A percentile compares a stretch with the other conserved stretches of the same genome.
phyloP scores from a whole-genome alignment of 2,797 vertebrate genomes.

The Myiotriccus ornatus region DNA sequence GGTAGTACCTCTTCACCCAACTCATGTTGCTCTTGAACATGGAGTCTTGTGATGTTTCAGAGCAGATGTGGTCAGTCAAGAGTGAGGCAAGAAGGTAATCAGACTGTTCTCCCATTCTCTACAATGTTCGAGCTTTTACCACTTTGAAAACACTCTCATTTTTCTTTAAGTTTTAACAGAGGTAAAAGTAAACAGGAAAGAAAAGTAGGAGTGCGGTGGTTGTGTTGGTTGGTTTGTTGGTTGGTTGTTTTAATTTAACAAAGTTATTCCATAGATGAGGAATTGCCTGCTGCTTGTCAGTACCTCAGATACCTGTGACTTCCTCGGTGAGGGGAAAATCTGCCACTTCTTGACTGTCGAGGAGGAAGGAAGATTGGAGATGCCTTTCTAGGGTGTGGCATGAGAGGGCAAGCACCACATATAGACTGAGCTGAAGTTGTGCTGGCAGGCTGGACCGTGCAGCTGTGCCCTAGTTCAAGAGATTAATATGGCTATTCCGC shows the following conservation, averaged over 20 bases:
- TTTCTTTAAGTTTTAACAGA: not conserved
- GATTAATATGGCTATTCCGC: not conserved
- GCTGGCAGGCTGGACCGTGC: not conserved
- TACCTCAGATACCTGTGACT: not conserved
- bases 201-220: not conserved
- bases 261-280: not conserved
- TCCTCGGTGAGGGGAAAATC: not conserved
- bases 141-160: not conserved
- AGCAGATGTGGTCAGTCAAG: not conserved
- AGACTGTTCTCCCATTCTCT: not conserved
- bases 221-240: not conserved
- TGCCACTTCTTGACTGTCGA: not conserved
- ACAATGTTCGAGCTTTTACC: not conserved
- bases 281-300: not conserved
- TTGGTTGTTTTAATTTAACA: not conserved
- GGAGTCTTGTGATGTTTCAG: not conserved
- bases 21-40: fast-evolving
- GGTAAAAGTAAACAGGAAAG: not conserved
- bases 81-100: not conserved
- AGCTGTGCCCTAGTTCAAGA: not conserved
- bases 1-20: not conserved
- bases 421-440: fast-evolving
- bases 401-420: not conserved
- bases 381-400: not conserved
- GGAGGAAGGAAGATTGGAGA: not conserved